Percentiles rank a stretch among this genome's conserved stretches.
Conservation (phyloP, 2,888 invertebrate genomes). For the Carcina quercana region DNA sequence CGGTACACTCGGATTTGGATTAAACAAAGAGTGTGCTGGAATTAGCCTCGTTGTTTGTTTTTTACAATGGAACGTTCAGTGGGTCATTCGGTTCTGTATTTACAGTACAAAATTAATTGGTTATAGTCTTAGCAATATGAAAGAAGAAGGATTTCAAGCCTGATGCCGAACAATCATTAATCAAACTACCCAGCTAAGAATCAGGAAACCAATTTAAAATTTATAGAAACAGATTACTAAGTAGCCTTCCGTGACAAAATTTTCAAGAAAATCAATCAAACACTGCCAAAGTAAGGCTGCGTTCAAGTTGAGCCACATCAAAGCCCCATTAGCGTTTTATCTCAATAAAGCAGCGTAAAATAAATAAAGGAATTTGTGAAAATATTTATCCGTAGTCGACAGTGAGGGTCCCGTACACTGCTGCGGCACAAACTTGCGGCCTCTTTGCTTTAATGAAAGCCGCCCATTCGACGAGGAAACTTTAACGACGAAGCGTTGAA, state of each 20-base stretch:
- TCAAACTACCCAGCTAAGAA: conserved; percentile 4
- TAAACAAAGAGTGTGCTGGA: conserved; percentile 11
- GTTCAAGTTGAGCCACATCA: conserved; percentile 61
- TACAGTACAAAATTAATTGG: no score
- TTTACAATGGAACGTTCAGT: no score
- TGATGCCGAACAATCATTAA: no score
- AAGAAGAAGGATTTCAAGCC: no score
- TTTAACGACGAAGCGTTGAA: conserved; percentile 46
- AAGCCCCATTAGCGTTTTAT: conserved; percentile 67
- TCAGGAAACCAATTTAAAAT: conserved; percentile 29
- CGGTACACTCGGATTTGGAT: conserved; percentile 10
- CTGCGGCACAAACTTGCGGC: conserved; percentile 48
- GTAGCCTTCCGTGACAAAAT: conserved; percentile 34
- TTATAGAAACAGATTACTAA: conserved; percentile 30
- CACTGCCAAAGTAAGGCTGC: conserved; percentile 54
- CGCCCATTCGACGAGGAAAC: conserved; percentile 50
- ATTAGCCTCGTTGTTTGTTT: conserved; percentile 9
- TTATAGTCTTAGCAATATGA: no score
- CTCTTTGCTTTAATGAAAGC: conserved; percentile 66
- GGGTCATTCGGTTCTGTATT: background rate
- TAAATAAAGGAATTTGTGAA: conserved; percentile 67
- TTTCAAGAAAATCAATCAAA: conserved; percentile 62
- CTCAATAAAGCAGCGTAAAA: conserved; percentile 57
- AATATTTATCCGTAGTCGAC: conserved; percentile 56
- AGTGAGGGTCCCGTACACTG: conserved; percentile 35